Conservation (phyloP, 2,888 invertebrate species). For the Drosophila putrida region DNA sequence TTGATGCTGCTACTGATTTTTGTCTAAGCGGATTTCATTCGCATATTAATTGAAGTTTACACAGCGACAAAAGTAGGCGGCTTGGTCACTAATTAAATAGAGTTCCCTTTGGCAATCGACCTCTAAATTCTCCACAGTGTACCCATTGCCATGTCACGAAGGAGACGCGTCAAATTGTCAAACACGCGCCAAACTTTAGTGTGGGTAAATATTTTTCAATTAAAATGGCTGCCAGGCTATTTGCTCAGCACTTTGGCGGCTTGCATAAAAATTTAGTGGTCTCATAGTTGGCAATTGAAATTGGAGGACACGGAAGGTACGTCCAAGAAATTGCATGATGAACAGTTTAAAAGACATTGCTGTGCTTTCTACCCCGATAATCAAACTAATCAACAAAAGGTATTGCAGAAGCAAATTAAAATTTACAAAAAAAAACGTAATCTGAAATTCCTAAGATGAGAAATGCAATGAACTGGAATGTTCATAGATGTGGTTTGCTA, state of each 20-base stretch:
- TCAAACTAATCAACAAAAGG: constrained; percentile 38
- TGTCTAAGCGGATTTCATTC: constrained; percentile 78
- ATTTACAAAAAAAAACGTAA: background rate
- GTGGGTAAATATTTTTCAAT: constrained; percentile 76
- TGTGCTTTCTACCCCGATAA: background rate
- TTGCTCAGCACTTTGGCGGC: constrained; percentile 70
- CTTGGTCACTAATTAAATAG: constrained; percentile 53
- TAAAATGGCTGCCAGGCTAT: constrained; percentile 71
- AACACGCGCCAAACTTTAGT: constrained; percentile 58
- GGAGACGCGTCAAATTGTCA: constrained; percentile 66
- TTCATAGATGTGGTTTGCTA: constrained; percentile 12
- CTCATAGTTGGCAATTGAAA: constrained; percentile 30
- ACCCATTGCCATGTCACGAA: constrained; percentile 17
- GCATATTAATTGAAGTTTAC: constrained; percentile 78
- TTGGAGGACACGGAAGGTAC: background rate
- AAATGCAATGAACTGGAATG: background rate
- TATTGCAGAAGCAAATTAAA: constrained; percentile 42
- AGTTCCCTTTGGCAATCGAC: constrained; percentile 11
- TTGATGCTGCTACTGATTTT: constrained; percentile 28
- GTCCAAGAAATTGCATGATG: constrained; percentile 24
- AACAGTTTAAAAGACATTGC: constrained; percentile 34
- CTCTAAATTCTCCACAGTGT: constrained; percentile 42
- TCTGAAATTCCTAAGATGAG: background rate
- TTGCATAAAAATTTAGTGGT: constrained; percentile 69
- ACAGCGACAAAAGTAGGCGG: constrained; percentile 58